Conservation (phyloP, 2,797 vertebrate genomes). For the Myotis planiceps region DNA sequence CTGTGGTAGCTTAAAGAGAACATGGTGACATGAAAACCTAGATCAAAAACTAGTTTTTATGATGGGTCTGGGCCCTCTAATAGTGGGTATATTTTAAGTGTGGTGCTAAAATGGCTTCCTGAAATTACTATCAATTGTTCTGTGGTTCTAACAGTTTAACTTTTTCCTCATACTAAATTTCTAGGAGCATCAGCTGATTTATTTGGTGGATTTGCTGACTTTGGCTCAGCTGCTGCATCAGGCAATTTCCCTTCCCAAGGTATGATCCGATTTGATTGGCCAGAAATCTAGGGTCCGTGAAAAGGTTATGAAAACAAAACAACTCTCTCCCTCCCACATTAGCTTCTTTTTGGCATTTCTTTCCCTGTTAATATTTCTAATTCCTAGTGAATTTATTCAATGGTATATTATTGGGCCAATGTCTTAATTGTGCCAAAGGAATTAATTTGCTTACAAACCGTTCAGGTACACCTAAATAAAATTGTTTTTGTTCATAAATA, state of each 20-base stretch:
- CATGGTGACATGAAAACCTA: background rate
- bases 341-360: background rate
- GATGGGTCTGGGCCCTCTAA: background rate
- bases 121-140: background rate
- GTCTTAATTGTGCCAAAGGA: background rate
- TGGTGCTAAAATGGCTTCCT: conserved; percentile 2
- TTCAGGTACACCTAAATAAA: background rate
- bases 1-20: background rate
- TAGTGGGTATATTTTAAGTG: background rate
- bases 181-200: conserved; percentile 90
- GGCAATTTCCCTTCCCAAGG: conserved; percentile 90
- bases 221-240: conserved; percentile 91
- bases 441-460: background rate
- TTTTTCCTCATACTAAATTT: conserved; percentile 67
- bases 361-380: background rate
- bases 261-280: conserved; percentile 82
- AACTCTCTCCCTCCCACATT: background rate
- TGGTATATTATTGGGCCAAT: background rate
- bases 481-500: background rate
- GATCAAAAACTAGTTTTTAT: background rate
- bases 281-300: background rate
- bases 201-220: conserved; percentile 96
- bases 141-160: conserved; percentile 44
- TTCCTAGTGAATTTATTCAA: conserved; percentile 33
- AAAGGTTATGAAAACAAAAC: conserved; percentile 6